Percentiles rank a stretch among this genome's conserved stretches.
Evolutionary conservation across 2,888 invertebrate species (phyloP).

Genomic region (Lasioglossum pauxillum): DNA sequence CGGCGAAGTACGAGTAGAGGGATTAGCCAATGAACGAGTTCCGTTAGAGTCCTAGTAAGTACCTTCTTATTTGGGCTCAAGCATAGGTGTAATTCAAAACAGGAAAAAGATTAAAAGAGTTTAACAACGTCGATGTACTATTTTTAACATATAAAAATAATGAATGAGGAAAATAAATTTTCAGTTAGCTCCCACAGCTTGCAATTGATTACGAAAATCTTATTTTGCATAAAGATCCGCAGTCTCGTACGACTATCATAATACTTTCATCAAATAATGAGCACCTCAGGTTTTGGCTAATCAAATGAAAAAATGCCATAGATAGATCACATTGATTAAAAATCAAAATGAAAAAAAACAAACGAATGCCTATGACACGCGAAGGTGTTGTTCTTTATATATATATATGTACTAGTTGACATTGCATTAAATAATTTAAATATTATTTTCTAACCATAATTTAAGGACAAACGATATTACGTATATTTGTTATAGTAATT

Average conservation of each 20-base stretch:
- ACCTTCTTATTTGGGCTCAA: too few species aligned
- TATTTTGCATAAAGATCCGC: too few species aligned
- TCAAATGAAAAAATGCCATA: conserved; percentile 34
- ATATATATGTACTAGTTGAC: conserved; percentile 13
- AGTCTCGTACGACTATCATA: conserved; percentile 14
- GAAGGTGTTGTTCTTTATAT: background rate
- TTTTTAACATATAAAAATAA: too few species aligned
- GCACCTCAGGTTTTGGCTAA: conserved; percentile 1
- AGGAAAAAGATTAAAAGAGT: too few species aligned
- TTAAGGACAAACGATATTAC: conserved; percentile 19
- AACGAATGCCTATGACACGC: background rate
- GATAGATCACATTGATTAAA: conserved; percentile 20
- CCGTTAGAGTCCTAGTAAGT: too few species aligned
- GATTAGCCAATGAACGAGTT: too few species aligned
- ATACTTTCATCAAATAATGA: conserved; percentile 19
- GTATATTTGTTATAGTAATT: conserved; percentile 8
- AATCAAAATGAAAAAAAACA: conserved; percentile 28
- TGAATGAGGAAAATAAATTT: too few species aligned
- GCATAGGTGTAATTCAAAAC: too few species aligned
- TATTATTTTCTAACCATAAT: conserved; percentile 29
- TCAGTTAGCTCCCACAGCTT: too few species aligned
- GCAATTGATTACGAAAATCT: too few species aligned
- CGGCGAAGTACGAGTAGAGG: too few species aligned
- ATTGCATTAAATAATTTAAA: conserved; percentile 19
- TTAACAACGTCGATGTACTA: too few species aligned